A percentile compares a stretch with the other conserved stretches of the same genome.
These are phyloP conservation scores for Cheilosia scutellata DNA, from an alignment of 2,888 invertebrate genomes.

Conservation along the genomic window DNA sequence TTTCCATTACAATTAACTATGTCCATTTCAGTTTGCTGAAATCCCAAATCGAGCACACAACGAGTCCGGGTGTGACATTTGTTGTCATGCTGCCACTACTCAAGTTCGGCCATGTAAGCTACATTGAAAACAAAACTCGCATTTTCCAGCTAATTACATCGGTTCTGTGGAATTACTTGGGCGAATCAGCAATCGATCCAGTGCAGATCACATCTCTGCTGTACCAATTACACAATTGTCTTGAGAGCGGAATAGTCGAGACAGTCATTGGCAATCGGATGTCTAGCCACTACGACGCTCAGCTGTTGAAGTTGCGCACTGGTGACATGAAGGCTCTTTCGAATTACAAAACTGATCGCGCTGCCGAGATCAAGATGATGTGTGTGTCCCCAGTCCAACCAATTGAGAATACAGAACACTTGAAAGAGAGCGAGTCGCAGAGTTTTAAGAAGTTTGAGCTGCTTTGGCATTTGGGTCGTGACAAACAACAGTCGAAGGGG, in stretches of 20 bases:
- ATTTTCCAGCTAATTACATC: conserved; percentile 88
- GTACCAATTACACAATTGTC: conserved; percentile 90
- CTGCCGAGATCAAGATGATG: conserved; percentile 82
- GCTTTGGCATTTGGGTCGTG: conserved; percentile 91
- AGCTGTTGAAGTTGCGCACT: conserved; percentile 77
- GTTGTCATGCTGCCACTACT: conserved; percentile 89
- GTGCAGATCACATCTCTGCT: conserved; percentile 87
- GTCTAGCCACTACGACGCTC: conserved; percentile 79
- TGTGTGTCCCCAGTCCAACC: conserved; percentile 80
- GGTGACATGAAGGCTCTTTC: conserved; percentile 78
- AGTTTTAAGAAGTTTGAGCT: conserved; percentile 84
- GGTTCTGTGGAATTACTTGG: conserved; percentile 90
- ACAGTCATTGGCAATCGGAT: conserved; percentile 87
- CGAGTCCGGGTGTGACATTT: conserved; percentile 86
- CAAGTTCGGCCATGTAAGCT: conserved; percentile 87
- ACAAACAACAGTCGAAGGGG: conserved; percentile 85
- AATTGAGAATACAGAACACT: conserved; percentile 78
- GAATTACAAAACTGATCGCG: conserved; percentile 81
- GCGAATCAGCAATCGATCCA: conserved; percentile 80
- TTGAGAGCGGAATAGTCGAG: conserved; percentile 87
- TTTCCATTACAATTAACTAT: background rate
- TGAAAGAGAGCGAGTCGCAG: conserved; percentile 82
- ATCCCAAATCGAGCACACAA: conserved; percentile 83
- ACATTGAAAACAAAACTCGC: conserved; percentile 88
- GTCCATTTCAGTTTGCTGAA: conserved; percentile 80